A percentile compares a stretch with the other conserved stretches of the same genome.
Evolutionary conservation across 35 echinoderm and acorn worm species (phyloP).

Genomic region (Apostichopus parvimensis): DNA sequence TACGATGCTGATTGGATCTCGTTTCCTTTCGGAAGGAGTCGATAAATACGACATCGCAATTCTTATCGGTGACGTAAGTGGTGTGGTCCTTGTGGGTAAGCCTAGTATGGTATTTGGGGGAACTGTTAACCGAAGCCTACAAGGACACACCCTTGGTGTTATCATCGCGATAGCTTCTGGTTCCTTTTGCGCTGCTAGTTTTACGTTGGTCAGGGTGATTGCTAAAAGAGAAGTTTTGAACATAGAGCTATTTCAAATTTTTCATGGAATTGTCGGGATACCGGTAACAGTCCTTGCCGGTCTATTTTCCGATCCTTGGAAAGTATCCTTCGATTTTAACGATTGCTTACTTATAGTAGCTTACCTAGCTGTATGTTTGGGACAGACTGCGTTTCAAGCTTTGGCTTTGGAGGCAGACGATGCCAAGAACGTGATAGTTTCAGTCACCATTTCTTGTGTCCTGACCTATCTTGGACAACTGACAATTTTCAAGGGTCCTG

Average conservation of each 20-base stretch:
- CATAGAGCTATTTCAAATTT: background rate
- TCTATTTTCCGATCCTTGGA: background rate
- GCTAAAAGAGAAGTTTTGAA: background rate
- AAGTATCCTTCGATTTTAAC: background rate
- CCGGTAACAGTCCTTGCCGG: background rate
- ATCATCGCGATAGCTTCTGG: background rate
- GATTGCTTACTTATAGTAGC: background rate
- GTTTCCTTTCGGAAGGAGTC: background rate
- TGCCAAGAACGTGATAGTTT: background rate
- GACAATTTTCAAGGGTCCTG: background rate
- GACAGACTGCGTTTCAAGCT: background rate
- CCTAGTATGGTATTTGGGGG: background rate
- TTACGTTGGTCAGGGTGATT: background rate
- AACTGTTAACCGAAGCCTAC: background rate
- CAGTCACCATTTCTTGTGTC: background rate
- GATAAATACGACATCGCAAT: background rate
- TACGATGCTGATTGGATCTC: background rate
- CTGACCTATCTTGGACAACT: background rate
- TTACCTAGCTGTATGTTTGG: background rate
- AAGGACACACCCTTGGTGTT: background rate
- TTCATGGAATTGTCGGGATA: slow-evolving; percentile 11
- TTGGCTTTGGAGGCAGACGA: background rate
- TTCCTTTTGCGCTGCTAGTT: background rate
- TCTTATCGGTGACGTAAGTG: background rate
- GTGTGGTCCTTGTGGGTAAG: background rate